These are phyloP conservation scores for Conus ventricosus DNA, from an alignment of 1,140 invertebrate genomes.

Conservation along the genomic window DNA sequence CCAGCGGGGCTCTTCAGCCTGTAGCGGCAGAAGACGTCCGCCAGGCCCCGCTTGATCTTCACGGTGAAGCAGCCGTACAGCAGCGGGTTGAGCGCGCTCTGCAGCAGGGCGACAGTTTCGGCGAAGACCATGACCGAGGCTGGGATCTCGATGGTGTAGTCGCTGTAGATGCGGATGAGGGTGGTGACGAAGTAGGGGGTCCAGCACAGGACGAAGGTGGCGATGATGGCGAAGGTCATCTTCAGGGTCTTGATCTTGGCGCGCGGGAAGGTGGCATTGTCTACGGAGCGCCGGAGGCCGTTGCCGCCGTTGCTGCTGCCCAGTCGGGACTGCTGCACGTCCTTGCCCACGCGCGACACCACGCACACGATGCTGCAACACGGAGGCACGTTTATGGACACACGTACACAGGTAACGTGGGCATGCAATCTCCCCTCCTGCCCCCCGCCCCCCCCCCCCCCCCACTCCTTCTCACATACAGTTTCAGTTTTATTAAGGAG, in stretches of 20 bases:
- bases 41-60: constrained; percentile 61
- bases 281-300: constrained; percentile 33
- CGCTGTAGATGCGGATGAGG: constrained; percentile 73
- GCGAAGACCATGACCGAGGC: constrained; percentile 69
- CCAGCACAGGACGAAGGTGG: constrained; percentile 75
- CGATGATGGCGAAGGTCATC: constrained; percentile 75
- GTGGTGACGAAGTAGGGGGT: constrained; percentile 75
- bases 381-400: background rate
- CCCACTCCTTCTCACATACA: too few species aligned
- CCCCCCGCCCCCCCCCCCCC: too few species aligned
- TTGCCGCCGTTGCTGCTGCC: background rate
- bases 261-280: constrained; percentile 65
- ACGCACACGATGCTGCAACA: constrained; percentile 44
- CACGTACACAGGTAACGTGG: too few species aligned
- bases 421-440: too few species aligned
- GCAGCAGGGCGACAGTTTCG: constrained; percentile 74
- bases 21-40: constrained; percentile 61
- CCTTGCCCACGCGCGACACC: constrained; percentile 37
- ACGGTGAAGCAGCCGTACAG: constrained; percentile 76
- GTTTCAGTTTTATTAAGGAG: too few species aligned
- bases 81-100: constrained; percentile 75
- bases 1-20: constrained; percentile 26
- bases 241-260: constrained; percentile 77
- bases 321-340: constrained; percentile 31
- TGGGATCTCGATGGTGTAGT: constrained; percentile 72